These are phyloP conservation scores for Semnornis frantzii DNA, from an alignment of 2,113 vertebrate genomes.

Conservation along the genomic window DNA sequence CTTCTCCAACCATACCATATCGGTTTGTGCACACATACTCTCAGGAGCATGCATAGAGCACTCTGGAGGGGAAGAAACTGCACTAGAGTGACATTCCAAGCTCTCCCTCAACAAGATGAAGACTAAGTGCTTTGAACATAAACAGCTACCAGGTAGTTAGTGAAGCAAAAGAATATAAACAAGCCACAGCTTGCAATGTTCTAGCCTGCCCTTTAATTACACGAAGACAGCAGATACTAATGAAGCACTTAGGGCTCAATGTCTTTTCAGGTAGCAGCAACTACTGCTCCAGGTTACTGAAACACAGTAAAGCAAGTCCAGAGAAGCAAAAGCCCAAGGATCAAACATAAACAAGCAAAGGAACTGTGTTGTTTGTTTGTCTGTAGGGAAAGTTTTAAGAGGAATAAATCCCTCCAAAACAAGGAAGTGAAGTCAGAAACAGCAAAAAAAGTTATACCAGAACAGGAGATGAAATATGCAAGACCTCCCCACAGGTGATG, in stretches of 20 bases:
- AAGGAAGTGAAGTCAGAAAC: neutral
- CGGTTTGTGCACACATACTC: fast-evolving
- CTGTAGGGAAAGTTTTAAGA: neutral
- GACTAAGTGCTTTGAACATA: fast-evolving
- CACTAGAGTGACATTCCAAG: fast-evolving
- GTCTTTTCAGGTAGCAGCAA: neutral
- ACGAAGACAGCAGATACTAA: neutral
- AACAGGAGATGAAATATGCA: neutral
- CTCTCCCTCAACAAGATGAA: neutral
- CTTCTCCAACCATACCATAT: neutral
- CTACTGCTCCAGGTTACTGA: neutral
- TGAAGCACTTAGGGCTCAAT: neutral
- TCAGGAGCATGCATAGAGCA: neutral
- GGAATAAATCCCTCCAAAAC: neutral
- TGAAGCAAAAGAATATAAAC: neutral
- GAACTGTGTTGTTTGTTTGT: neutral
- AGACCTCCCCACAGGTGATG: neutral
- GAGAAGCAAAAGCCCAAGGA: neutral
- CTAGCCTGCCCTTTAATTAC: neutral
- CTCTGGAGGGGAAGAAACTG: neutral
- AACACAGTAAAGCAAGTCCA: neutral
- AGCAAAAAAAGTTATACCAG: neutral
- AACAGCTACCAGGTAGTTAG: neutral
- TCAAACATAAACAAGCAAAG: constrained; percentile 12
- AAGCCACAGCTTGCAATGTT: neutral